Evolutionary conservation across 2,113 vertebrate genomes (phyloP).

Genomic region (Phrynosoma platyrhinos): DNA sequence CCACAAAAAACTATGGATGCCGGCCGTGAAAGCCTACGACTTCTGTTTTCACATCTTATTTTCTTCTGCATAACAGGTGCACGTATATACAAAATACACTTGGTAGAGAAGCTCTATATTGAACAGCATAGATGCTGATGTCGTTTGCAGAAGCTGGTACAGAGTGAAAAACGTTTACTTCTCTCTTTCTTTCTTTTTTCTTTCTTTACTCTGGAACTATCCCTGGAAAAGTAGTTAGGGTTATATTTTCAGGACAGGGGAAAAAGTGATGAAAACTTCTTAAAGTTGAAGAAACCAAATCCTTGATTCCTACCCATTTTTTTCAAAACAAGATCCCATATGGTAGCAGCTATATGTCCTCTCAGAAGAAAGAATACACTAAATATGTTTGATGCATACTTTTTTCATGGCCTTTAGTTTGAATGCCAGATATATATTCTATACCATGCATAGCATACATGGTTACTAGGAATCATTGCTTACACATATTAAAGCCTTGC

Average conservation of each 20-base stretch:
- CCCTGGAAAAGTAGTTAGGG: slow-evolving; percentile 84
- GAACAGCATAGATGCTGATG: slow-evolving; percentile 74
- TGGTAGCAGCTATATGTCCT: slow-evolving; percentile 42
- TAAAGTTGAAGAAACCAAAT: slow-evolving; percentile 80
- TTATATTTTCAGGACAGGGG: slow-evolving; percentile 80
- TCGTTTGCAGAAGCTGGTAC: slow-evolving; percentile 77
- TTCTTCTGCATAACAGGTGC: slow-evolving; percentile 40
- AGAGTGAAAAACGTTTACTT: slow-evolving; percentile 59
- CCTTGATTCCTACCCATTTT: slow-evolving; percentile 76
- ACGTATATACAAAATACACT: slow-evolving; percentile 56
- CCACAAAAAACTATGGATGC: too few species aligned
- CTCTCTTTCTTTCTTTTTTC: slow-evolving; percentile 71
- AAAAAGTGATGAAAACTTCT: slow-evolving; percentile 85
- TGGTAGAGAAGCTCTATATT: slow-evolving; percentile 65
- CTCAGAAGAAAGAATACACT: slow-evolving; percentile 51
- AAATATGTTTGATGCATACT: slow-evolving; percentile 44
- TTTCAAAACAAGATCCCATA: slow-evolving; percentile 77
- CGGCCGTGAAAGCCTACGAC: too few species aligned
- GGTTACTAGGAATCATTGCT: background rate
- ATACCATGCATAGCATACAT: background rate
- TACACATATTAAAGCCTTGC: slow-evolving; percentile 1
- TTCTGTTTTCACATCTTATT: slow-evolving; percentile 5
- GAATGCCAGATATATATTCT: background rate
- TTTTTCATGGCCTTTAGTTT: slow-evolving; percentile 17
- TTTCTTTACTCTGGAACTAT: slow-evolving; percentile 72